Conservation (phyloP, 2,888 invertebrate species). For the Cyrtodaria siliqua region DNA sequence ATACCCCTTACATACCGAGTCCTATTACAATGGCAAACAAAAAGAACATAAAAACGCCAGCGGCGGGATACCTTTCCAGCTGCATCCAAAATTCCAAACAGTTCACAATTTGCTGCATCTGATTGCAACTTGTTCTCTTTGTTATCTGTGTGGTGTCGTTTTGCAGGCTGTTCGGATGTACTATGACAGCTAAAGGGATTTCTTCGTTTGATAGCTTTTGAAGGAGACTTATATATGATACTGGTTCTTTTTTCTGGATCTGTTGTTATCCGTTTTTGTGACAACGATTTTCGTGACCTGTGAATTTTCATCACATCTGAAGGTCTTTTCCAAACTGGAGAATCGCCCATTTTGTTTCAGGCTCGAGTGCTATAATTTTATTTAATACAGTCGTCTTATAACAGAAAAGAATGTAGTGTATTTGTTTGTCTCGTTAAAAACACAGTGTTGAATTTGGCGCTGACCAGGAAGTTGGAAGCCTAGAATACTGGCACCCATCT, state of each 20-base stretch:
- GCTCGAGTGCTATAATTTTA: too few species aligned
- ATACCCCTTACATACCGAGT: too few species aligned
- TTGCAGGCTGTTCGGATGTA: conserved; percentile 28
- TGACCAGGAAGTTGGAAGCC: neutral
- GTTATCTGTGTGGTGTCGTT: conserved; percentile 35
- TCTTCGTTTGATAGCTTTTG: conserved; percentile 53
- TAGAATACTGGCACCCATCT: too few species aligned
- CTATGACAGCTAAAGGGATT: conserved; percentile 52
- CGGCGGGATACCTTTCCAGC: conserved; percentile 4
- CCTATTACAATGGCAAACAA: too few species aligned
- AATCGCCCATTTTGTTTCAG: conserved; percentile 57
- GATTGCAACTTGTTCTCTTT: neutral
- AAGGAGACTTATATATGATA: conserved; percentile 60
- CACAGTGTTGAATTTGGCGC: conserved; percentile 33
- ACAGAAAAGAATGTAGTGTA: conserved; percentile 1
- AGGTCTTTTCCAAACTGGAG: conserved; percentile 87
- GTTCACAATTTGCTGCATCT: conserved; percentile 10
- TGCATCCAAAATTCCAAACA: conserved; percentile 50
- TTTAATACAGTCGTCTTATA: too few species aligned
- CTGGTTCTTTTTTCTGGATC: conserved; percentile 52
- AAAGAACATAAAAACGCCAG: too few species aligned
- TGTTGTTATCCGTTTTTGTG: conserved; percentile 53
- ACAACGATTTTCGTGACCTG: conserved; percentile 89
- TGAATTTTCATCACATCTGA: conserved; percentile 91
- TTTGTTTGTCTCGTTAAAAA: neutral